phyloP scores from a whole-genome alignment of 2,888 invertebrate species.

The Drosophila tanythrix region DNA sequence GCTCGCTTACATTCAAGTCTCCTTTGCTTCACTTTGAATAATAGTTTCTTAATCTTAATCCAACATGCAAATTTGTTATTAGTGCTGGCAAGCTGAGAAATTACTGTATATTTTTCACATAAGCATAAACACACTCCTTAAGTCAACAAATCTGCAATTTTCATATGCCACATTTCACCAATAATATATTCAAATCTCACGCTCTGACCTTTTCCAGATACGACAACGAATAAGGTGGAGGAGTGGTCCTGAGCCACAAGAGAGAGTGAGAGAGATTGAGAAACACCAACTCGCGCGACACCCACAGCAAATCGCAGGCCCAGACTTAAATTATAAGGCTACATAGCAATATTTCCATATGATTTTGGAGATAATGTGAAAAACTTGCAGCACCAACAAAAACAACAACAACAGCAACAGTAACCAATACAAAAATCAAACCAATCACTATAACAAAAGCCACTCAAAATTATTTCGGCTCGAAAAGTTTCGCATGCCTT shows the following conservation, averaged over 20 bases:
- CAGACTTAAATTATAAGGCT: conserved; percentile 43
- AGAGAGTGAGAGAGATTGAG: neutral
- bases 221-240: conserved; percentile 47
- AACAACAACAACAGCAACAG: conserved; percentile 47
- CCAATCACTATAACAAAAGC: conserved; percentile 18
- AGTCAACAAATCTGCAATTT: neutral
- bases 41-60: conserved; percentile 7
- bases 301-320: conserved; percentile 38
- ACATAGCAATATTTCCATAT: conserved; percentile 66
- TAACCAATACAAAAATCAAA: conserved; percentile 12
- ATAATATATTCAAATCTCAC: conserved; percentile 58
- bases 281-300: conserved; percentile 29
- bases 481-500: conserved; percentile 63
- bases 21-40: conserved; percentile 2
- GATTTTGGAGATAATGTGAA: conserved; percentile 77
- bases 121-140: conserved; percentile 22
- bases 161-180: conserved; percentile 18
- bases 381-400: conserved; percentile 59
- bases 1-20: conserved; percentile 16
- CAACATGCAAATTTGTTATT: conserved; percentile 12
- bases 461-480: conserved; percentile 33
- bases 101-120: neutral
- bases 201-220: conserved; percentile 78
- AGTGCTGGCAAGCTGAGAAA: neutral
- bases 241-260: conserved; percentile 10